Evolutionary conservation across 2,888 invertebrate genomes (phyloP).

Genomic region (Mimas tiliae): DNA sequence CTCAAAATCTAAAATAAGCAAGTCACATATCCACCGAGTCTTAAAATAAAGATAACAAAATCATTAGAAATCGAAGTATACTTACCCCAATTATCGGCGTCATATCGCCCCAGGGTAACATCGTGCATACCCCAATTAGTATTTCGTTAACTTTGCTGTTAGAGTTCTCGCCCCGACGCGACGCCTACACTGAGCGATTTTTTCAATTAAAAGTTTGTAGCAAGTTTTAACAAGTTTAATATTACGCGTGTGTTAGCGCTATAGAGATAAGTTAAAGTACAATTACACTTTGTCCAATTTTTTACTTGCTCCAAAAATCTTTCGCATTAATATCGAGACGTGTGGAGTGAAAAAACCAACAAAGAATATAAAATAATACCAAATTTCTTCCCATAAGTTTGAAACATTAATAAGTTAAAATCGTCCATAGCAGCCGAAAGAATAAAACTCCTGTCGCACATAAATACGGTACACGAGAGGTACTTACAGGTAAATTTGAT

Average conservation of each 20-base stretch:
- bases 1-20: no score
- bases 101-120: slow-evolving; percentile 29
- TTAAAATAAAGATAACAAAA: slow-evolving; percentile 24
- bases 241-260: slow-evolving; percentile 29
- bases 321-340: no score
- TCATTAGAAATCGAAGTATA: slow-evolving; percentile 32
- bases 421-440: no score
- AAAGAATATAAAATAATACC: no score
- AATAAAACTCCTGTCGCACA: no score
- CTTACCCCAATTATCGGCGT: slow-evolving; percentile 27
- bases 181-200: slow-evolving; percentile 46
- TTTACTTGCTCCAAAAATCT: background rate
- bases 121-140: slow-evolving; percentile 33
- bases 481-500: no score
- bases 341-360: no score
- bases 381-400: no score
- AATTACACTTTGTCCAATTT: background rate
- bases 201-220: slow-evolving; percentile 58
- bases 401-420: no score
- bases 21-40: background rate
- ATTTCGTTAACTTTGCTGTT: slow-evolving; percentile 26
- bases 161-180: slow-evolving; percentile 37
- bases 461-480: no score
- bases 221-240: slow-evolving; percentile 51
- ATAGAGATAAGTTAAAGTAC: background rate